Evolutionary conservation across 2,113 vertebrate species (phyloP), one percentile per base, ranked within the genome.

Genomic region (Sciurus niger): DNA sequence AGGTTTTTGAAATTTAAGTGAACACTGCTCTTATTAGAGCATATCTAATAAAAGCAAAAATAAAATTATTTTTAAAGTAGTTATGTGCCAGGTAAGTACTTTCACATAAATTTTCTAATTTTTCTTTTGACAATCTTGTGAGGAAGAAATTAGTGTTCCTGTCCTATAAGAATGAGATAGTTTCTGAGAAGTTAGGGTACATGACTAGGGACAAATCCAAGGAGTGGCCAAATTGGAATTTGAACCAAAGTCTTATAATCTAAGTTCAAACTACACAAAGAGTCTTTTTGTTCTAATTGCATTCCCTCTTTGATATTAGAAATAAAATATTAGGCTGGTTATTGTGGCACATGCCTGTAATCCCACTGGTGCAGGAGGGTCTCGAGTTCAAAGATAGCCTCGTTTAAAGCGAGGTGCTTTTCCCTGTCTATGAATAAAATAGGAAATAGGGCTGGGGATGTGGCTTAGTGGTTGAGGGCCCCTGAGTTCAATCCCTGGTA

Each of bases 21-120:
- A 80, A 40, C 58, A 60, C 37, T 72, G 60, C 25, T 80, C 51
- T 20, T 77, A 34, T 85, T 53, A 55, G 34, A 82, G 30, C 2
- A 10, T 32, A 34, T 60, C 25, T 53, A 92, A 63, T 63, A 63
- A 65, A 94, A 93, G 82, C 68, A 94, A 78, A 89, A 84, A 32
- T 37, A 94, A 92, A 94, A 55, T 43, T 30, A 65, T 51, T 80
- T 89, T 74, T 60, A 83, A 68, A 90, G 84, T 43, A 87, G 40
- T 95, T 87, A 37, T 34, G 43, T 77, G 68, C 32, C 68, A 84
- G 53, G 32, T 91, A 77, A 88, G 24, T 68, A 34, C 18, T 77
- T 88, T 82, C 68, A 94, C 77, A 68, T 34, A 73, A 4, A 34
- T 55, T 87, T 86, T 93, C 43, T 28, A 83, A 53, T 82, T 92